Conservation (phyloP, 2,113 vertebrate genomes). For the Xiphias gladius region DNA sequence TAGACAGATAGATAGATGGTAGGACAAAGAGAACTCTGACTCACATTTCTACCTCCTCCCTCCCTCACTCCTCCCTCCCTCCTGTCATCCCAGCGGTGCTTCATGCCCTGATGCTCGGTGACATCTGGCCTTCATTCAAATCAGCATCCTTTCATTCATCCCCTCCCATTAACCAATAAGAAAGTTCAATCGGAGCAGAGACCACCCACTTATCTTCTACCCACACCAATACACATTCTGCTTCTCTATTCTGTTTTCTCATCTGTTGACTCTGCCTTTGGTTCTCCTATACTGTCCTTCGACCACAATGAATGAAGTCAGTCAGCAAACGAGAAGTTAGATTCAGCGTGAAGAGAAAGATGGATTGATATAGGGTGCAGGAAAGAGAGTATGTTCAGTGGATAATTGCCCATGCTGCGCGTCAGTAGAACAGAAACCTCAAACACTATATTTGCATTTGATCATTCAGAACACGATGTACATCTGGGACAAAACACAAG, state of each 20-base stretch:
- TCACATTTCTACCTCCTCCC: slow-evolving; percentile 9
- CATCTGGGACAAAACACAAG: not conserved
- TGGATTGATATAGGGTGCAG: not conserved
- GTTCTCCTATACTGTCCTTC: slow-evolving; percentile 32
- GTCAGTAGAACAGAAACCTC: not conserved
- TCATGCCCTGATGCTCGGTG: slow-evolving; percentile 37
- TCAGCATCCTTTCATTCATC: slow-evolving; percentile 63
- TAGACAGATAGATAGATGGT: slow-evolving; percentile 5
- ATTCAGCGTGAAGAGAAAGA: not conserved
- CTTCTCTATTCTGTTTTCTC: slow-evolving; percentile 3
- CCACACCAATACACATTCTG: not conserved
- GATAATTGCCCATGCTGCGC: not conserved
- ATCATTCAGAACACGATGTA: slow-evolving; percentile 10
- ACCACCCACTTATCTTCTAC: slow-evolving; percentile 13
- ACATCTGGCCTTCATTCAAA: slow-evolving; percentile 61
- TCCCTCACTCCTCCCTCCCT: slow-evolving; percentile 12
- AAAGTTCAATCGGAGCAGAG: slow-evolving; percentile 6
- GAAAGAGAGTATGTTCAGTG: not conserved
- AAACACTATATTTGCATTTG: not conserved
- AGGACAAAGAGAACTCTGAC: slow-evolving; percentile 18
- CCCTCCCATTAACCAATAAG: slow-evolving; percentile 26
- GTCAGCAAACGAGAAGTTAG: slow-evolving; percentile 3
- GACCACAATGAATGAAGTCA: slow-evolving; percentile 51
- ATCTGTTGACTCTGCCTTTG: slow-evolving; percentile 35
- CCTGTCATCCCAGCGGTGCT: slow-evolving; percentile 15